phyloP scores from a whole-genome alignment of 2,888 invertebrate genomes.

The Hirtodrosophila duncani region DNA sequence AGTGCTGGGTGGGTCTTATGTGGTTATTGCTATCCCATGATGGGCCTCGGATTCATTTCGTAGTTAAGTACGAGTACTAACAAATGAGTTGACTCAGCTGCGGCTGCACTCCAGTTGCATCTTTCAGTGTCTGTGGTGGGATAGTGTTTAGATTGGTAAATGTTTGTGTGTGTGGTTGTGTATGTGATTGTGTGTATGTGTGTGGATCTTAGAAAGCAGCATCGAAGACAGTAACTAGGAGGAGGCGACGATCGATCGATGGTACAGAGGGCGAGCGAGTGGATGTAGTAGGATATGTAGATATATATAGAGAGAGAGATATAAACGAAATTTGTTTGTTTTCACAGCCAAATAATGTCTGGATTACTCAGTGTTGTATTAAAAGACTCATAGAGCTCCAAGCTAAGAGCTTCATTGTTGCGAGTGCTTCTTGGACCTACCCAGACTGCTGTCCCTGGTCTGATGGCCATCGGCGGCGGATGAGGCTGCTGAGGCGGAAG shows the following conservation, averaged over 20 bases:
- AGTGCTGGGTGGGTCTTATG: too few relatives aligned
- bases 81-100: conserved; percentile 21
- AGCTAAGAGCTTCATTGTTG: conserved; percentile 2
- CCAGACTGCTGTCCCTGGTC: conserved; percentile 78
- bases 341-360: conserved; percentile 49
- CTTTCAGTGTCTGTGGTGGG: conserved; percentile 16
- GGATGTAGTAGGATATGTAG: conserved; percentile 18
- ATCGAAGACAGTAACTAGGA: conserved; percentile 57
- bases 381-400: too few relatives aligned
- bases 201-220: conserved; percentile 54
- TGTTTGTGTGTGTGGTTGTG: conserved; percentile 17
- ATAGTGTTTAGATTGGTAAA: conserved; percentile 22
- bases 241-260: conserved; percentile 12
- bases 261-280: conserved; percentile 9
- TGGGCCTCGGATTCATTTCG: too few relatives aligned
- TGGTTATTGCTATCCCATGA: too few relatives aligned
- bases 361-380: conserved; percentile 43
- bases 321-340: conserved; percentile 32
- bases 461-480: conserved; percentile 56
- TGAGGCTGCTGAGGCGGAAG: conserved; percentile 24
- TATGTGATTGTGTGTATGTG: conserved; percentile 26
- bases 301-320: conserved; percentile 34
- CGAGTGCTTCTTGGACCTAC: conserved; percentile 52
- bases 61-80: conserved; percentile 25
- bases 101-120: conserved; percentile 27